Evolutionary conservation across 2,888 invertebrate species (phyloP).

Genomic region (Dugesia japonica): DNA sequence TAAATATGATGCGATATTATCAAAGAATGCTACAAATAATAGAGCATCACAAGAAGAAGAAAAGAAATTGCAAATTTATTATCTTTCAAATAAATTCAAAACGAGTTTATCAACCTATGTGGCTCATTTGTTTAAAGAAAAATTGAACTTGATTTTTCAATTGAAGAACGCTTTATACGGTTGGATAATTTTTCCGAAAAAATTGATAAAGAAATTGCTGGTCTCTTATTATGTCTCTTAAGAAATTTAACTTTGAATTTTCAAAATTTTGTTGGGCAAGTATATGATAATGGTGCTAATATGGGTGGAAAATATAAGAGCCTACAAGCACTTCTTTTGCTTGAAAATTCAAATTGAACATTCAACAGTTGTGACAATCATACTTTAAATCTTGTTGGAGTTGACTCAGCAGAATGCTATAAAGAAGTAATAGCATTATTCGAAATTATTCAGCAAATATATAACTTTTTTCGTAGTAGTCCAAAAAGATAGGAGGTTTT

Average conservation of each 20-base stretch:
- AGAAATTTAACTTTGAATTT: not conserved
- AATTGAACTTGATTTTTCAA: not conserved
- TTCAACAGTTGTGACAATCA: slow-evolving; percentile 2
- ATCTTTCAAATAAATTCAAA: slow-evolving; percentile 6
- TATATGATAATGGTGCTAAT: slow-evolving; percentile 20
- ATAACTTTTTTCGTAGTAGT: not conserved
- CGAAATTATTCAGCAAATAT: not conserved
- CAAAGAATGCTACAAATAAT: not conserved
- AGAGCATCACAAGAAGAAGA: not conserved
- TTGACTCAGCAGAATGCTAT: slow-evolving; percentile 1
- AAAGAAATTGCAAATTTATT: slow-evolving; percentile 6
- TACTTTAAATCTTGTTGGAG: slow-evolving; percentile 20
- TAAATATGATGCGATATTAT: slow-evolving; percentile 13
- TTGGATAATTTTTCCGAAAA: not conserved
- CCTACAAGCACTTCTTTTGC: slow-evolving; percentile 13
- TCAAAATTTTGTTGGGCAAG: slow-evolving; percentile 5
- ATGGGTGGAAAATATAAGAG: not conserved
- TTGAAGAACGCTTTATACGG: not conserved
- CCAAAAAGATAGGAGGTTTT: slow-evolving; percentile 2
- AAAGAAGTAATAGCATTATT: not conserved
- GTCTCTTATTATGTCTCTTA: not conserved
- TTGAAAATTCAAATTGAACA: not conserved
- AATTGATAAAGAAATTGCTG: slow-evolving; percentile 9
- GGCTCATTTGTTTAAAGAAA: not conserved
- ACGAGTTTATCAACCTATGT: slow-evolving; percentile 11